Percentiles rank a stretch among this genome's conserved stretches.
Evolutionary conservation across 30 jellyfish, hydroid and myxozoan genomes (phyloP).

Genomic region (Aurelia aurita complex sp. Pacific): DNA sequence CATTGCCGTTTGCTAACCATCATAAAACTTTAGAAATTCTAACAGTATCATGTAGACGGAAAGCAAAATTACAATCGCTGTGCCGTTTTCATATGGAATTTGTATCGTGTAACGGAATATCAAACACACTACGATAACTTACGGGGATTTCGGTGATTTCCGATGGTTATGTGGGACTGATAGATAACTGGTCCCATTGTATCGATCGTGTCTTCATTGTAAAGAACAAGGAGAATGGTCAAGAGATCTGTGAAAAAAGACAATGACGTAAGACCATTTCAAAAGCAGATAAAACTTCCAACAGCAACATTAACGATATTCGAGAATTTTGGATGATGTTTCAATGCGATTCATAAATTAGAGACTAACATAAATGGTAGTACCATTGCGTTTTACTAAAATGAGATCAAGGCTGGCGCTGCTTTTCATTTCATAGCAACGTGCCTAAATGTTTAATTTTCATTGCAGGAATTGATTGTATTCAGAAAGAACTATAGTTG

Average conservation of each 20-base stretch:
- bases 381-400: too few relatives aligned
- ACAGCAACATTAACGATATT: background rate
- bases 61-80: too few relatives aligned
- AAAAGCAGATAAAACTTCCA: background rate
- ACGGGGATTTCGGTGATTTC: conserved; percentile 77
- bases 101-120: too few relatives aligned
- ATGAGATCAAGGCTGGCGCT: too few relatives aligned
- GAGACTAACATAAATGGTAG: background rate
- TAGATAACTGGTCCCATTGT: conserved; percentile 74
- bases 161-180: conserved; percentile 87
- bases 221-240: conserved; percentile 56
- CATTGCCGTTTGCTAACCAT: too few relatives aligned
- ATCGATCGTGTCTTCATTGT: conserved; percentile 81
- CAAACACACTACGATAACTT: background rate
- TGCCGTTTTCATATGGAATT: too few relatives aligned
- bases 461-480: too few relatives aligned
- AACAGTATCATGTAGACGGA: too few relatives aligned
- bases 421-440: too few relatives aligned
- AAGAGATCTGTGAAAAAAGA: conserved; percentile 61
- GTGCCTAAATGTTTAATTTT: too few relatives aligned
- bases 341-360: background rate
- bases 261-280: background rate
- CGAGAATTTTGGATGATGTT: background rate
- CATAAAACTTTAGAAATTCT: too few relatives aligned
- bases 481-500: too few relatives aligned